Percentiles rank a stretch among this genome's conserved stretches.
phyloP scores from a whole-genome alignment of 2,888 invertebrate genomes.

The Tetragonula carbonaria region DNA sequence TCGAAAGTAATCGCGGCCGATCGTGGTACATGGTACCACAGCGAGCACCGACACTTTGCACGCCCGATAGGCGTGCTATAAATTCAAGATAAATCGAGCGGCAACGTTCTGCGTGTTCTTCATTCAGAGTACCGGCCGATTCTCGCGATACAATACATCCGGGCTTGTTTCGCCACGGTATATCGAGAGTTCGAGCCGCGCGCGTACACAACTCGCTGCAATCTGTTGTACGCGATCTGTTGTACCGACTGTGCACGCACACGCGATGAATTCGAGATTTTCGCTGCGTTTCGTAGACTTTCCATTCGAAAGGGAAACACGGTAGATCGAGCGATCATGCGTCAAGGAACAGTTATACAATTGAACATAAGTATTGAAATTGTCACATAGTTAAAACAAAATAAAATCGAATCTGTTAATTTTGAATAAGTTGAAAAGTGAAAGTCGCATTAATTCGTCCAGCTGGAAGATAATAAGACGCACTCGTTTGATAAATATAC shows the following conservation, averaged over 20 bases:
- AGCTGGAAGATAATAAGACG: no score
- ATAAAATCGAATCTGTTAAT: no score
- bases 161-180: conserved; percentile 26
- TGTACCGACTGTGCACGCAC: conserved; percentile 27
- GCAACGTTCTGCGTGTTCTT: conserved; percentile 26
- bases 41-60: conserved; percentile 28
- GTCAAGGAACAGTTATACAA: no score
- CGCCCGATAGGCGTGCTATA: conserved; percentile 36
- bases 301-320: not conserved
- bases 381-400: no score
- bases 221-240: conserved; percentile 20
- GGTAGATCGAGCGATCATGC: not conserved
- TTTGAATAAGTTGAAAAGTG: no score
- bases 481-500: no score
- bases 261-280: conserved; percentile 63
- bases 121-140: conserved; percentile 34
- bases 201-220: conserved; percentile 22
- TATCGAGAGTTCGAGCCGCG: conserved; percentile 10
- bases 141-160: conserved; percentile 23
- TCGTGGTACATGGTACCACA: conserved; percentile 19
- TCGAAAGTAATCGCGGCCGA: conserved; percentile 40
- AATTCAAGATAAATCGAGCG: conserved; percentile 56
- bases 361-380: no score
- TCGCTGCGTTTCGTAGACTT: conserved; percentile 26
- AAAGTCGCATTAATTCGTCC: no score